Conservation (phyloP, 1,140 invertebrate species). For the Aphaenogaster rudis region DNA sequence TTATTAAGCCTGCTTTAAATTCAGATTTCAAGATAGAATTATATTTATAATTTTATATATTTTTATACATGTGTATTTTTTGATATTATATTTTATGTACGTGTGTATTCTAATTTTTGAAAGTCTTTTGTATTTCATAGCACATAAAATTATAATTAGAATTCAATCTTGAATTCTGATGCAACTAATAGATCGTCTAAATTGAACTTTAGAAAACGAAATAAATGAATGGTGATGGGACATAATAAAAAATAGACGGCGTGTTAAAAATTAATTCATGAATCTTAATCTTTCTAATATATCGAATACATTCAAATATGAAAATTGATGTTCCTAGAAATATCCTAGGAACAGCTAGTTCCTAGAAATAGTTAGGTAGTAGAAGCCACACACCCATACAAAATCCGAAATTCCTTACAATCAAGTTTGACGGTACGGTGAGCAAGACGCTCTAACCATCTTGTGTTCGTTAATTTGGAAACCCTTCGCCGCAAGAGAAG, state of each 20-base stretch:
- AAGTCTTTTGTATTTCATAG: background rate
- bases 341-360: background rate
- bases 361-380: background rate
- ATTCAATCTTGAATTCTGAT: background rate
- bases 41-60: background rate
- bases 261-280: background rate
- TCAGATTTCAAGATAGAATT: background rate
- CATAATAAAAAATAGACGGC: background rate
- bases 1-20: background rate
- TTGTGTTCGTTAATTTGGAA: slow-evolving; percentile 26
- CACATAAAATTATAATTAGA: background rate
- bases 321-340: background rate
- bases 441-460: background rate
- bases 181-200: too few relatives aligned
- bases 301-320: background rate
- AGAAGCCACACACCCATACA: background rate
- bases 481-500: slow-evolving; percentile 27
- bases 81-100: background rate
- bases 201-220: background rate
- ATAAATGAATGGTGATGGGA: background rate
- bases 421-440: background rate
- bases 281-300: background rate
- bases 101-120: background rate
- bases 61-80: background rate
- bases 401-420: background rate